Percentiles rank a stretch among this genome's conserved stretches.
phyloP scores from a whole-genome alignment of 1,140 invertebrate species.

The Linepithema humile region DNA sequence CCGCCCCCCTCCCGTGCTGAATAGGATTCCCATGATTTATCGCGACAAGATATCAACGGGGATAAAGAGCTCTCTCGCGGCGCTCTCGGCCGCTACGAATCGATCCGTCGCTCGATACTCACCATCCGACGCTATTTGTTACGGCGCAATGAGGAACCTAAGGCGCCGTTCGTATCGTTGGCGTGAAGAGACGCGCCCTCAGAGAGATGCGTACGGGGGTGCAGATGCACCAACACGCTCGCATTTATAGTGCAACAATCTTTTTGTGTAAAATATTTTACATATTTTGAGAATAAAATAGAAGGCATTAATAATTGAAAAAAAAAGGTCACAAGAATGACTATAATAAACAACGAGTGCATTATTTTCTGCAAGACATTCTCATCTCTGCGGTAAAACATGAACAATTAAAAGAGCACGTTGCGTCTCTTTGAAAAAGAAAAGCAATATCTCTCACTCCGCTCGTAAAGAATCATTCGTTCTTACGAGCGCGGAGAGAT shows the following conservation, averaged over 20 bases:
- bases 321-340: background rate
- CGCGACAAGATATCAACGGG: constrained; percentile 70
- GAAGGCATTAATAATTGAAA: background rate
- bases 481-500: constrained; percentile 43
- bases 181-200: background rate
- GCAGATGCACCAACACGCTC: background rate
- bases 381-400: constrained; percentile 17
- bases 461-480: constrained; percentile 19
- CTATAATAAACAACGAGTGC: background rate
- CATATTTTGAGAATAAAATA: background rate
- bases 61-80: constrained; percentile 69
- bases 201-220: background rate
- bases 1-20: constrained; percentile 35
- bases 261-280: background rate
- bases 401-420: background rate
- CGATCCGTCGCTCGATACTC: constrained; percentile 43
- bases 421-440: background rate
- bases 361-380: background rate
- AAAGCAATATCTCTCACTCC: constrained; percentile 14
- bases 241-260: background rate
- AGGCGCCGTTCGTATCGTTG: constrained; percentile 19
- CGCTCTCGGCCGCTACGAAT: constrained; percentile 45
- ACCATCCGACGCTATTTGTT: constrained; percentile 43
- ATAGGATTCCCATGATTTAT: constrained; percentile 73
- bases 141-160: constrained; percentile 46